phyloP scores from a whole-genome alignment of 2,888 invertebrate genomes.

The Archips crataeganus region DNA sequence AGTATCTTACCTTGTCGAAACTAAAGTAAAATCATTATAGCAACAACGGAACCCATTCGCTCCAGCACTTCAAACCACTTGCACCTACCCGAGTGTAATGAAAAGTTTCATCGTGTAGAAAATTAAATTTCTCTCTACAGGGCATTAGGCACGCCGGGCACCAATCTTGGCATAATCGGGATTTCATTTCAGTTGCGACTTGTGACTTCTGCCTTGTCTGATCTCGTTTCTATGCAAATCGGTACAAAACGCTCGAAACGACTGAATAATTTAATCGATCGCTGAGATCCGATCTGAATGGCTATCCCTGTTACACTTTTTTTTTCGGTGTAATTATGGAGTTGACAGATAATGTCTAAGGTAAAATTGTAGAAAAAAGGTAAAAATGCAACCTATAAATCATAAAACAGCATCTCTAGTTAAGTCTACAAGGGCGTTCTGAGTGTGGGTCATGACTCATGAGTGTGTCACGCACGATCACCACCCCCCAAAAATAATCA shows the following conservation, averaged over 20 bases:
- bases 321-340: background rate
- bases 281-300: constrained; percentile 47
- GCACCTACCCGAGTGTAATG: constrained; percentile 44
- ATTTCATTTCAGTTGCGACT: constrained; percentile 68
- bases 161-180: constrained; percentile 66
- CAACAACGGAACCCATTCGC: constrained; percentile 23
- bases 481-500: too few species aligned
- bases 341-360: background rate
- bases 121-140: constrained; percentile 63
- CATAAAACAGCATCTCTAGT: too few species aligned
- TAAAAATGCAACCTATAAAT: too few species aligned
- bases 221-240: constrained; percentile 76
- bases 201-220: constrained; percentile 58
- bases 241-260: constrained; percentile 60
- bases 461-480: too few species aligned
- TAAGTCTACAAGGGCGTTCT: too few species aligned
- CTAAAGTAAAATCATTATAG: constrained; percentile 5
- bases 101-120: constrained; percentile 57
- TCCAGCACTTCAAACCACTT: constrained; percentile 36
- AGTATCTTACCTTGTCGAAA: background rate
- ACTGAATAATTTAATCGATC: constrained; percentile 65
- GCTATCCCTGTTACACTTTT: constrained; percentile 30
- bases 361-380: too few species aligned
- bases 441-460: too few species aligned
- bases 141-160: constrained; percentile 62